Conservation (phyloP, 1,140 invertebrate species). For the Coptotermes formosanus region DNA sequence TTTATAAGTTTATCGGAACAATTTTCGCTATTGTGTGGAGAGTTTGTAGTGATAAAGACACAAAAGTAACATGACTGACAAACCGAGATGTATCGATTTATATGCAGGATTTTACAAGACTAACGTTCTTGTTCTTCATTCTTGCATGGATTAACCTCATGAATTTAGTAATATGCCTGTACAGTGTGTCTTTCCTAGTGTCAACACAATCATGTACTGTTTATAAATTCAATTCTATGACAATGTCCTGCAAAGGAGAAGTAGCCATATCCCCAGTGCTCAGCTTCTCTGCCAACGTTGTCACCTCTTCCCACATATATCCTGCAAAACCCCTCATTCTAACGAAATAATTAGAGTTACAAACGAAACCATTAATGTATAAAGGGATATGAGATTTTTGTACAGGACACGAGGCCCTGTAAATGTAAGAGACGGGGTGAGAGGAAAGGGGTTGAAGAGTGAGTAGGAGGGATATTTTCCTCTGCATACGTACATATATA, state of each 20-base stretch:
- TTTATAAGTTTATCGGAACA: no score
- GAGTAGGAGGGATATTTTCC: not conserved
- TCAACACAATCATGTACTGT: not conserved
- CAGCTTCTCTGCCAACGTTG: not conserved
- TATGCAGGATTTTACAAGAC: not conserved
- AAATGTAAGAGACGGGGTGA: not conserved
- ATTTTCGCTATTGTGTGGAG: no score
- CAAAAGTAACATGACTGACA: no score
- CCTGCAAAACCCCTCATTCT: not conserved
- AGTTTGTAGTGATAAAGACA: no score
- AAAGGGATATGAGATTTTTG: slow-evolving; percentile 17
- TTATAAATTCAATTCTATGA: slow-evolving; percentile 7
- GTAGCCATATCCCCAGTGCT: not conserved
- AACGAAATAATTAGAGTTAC: slow-evolving; percentile 11
- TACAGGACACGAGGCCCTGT: slow-evolving; percentile 5
- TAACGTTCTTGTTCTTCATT: not conserved
- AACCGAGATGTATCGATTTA: no score
- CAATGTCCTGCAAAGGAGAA: not conserved
- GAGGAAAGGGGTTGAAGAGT: not conserved
- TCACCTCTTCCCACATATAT: not conserved
- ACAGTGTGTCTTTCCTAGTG: not conserved
- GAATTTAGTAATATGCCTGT: not conserved
- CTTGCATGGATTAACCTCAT: not conserved
- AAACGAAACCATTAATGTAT: slow-evolving; percentile 19
- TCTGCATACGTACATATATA: not conserved